Evolutionary conservation across 2,797 vertebrate species (phyloP).

Genomic region (Sebastes baramenuke): DNA sequence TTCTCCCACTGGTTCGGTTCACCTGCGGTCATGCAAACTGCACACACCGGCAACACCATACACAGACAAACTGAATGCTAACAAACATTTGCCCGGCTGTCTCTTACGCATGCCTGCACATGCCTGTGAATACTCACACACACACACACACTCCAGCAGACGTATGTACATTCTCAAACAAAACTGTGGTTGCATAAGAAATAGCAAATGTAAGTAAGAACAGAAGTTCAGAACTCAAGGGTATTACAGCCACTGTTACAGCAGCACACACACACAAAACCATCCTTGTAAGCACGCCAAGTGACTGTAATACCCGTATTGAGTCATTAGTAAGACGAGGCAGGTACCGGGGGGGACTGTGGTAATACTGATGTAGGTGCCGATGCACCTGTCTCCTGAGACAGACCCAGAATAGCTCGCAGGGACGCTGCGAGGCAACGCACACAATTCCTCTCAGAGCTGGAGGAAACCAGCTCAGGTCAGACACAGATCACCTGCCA

Average conservation of each 20-base stretch:
- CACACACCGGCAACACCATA: neutral
- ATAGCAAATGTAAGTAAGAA: constrained; percentile 13
- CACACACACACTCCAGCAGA: neutral
- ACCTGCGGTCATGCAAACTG: constrained; percentile 33
- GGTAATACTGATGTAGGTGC: constrained; percentile 40
- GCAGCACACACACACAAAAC: constrained; percentile 12
- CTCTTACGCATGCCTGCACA: constrained; percentile 44
- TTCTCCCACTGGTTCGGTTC: neutral
- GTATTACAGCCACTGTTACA: constrained; percentile 15
- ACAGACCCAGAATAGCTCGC: constrained; percentile 37
- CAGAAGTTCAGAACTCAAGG: constrained; percentile 12
- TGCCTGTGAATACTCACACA: neutral
- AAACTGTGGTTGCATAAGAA: constrained; percentile 32
- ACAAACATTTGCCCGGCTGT: constrained; percentile 42
- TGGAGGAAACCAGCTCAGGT: constrained; percentile 13
- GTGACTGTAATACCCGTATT: constrained; percentile 20
- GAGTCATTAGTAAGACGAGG: constrained; percentile 24
- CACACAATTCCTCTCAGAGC: neutral
- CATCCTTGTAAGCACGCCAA: neutral
- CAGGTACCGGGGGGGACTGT: constrained; percentile 27
- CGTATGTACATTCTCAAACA: constrained; percentile 12
- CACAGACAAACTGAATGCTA: constrained; percentile 12
- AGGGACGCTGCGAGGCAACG: constrained; percentile 29
- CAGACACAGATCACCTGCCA: constrained; percentile 11
- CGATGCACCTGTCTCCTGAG: constrained; percentile 39